These are phyloP conservation scores for Terrapene triunguis DNA, from an alignment of 2,113 vertebrate genomes.

Conservation along the genomic window DNA sequence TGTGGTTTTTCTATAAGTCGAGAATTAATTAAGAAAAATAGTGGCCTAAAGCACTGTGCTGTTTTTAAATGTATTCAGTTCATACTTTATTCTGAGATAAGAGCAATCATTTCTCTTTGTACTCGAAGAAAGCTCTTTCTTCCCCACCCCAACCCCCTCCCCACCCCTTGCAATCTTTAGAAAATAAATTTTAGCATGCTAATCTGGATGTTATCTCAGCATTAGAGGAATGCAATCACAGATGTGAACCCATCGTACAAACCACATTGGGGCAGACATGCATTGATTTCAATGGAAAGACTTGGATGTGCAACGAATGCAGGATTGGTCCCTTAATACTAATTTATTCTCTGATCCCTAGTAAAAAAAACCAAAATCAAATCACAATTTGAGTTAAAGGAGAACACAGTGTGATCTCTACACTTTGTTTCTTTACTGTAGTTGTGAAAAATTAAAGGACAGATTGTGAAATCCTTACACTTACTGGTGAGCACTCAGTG, in stretches of 20 bases:
- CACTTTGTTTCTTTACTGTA: neutral
- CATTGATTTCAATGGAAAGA: neutral
- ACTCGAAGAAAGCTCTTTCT: constrained; percentile 50
- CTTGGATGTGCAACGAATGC: neutral
- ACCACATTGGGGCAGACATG: neutral
- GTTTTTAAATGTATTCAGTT: constrained; percentile 45
- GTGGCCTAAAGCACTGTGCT: neutral
- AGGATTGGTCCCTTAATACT: neutral
- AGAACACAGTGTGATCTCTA: neutral
- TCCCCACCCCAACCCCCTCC: neutral
- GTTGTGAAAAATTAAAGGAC: neutral
- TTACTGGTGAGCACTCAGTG: accelerated
- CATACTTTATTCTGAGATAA: neutral
- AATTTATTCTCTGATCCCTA: neutral
- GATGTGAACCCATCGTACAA: neutral
- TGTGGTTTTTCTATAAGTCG: constrained; percentile 49
- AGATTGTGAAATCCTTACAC: neutral
- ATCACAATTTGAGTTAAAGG: neutral
- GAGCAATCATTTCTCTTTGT: constrained; percentile 61
- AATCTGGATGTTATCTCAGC: constrained; percentile 31
- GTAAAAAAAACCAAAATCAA: neutral
- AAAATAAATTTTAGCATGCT: neutral
- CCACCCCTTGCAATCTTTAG: neutral
- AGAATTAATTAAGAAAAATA: constrained; percentile 51
- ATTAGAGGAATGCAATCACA: constrained; percentile 38